Percentiles rank a stretch among this genome's conserved stretches.
phyloP scores from a whole-genome alignment of 2,888 invertebrate genomes.

The Nephrocerus scutellatus region DNA sequence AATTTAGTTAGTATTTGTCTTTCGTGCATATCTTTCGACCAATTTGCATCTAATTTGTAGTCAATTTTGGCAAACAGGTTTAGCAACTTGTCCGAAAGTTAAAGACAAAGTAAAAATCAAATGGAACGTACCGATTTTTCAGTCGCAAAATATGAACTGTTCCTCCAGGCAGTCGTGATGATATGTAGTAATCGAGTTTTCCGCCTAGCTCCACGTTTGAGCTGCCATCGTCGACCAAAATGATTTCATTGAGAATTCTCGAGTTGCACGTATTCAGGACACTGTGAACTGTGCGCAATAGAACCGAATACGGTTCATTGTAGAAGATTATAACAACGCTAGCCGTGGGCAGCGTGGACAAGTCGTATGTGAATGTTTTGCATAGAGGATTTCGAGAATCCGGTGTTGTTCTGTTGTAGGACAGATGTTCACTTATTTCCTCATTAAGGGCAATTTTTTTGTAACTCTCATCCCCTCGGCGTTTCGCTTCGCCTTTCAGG shows the following conservation, averaged over 20 bases:
- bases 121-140: conserved; percentile 53
- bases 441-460: conserved; percentile 83
- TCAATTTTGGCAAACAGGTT: conserved; percentile 5
- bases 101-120: conserved; percentile 20
- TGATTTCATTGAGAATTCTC: conserved; percentile 71
- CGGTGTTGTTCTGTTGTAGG: conserved; percentile 64
- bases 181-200: conserved; percentile 72
- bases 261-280: conserved; percentile 63
- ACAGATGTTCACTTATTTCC: conserved; percentile 78
- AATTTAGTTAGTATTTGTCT: conserved; percentile 15
- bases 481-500: conserved; percentile 60
- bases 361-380: conserved; percentile 50
- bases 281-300: conserved; percentile 69
- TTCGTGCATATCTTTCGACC: conserved; percentile 25
- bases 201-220: conserved; percentile 67
- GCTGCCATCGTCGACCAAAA: conserved; percentile 91
- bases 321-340: conserved; percentile 83
- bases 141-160: conserved; percentile 68
- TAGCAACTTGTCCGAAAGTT: conserved; percentile 30
- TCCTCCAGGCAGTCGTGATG: conserved; percentile 60
- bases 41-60: conserved; percentile 22
- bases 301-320: conserved; percentile 82
- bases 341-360: conserved; percentile 59
- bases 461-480: conserved; percentile 61
- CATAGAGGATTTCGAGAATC: conserved; percentile 45